phyloP scores from a whole-genome alignment of 1,140 invertebrate species.

The Drosophila melanogaster region DNA sequence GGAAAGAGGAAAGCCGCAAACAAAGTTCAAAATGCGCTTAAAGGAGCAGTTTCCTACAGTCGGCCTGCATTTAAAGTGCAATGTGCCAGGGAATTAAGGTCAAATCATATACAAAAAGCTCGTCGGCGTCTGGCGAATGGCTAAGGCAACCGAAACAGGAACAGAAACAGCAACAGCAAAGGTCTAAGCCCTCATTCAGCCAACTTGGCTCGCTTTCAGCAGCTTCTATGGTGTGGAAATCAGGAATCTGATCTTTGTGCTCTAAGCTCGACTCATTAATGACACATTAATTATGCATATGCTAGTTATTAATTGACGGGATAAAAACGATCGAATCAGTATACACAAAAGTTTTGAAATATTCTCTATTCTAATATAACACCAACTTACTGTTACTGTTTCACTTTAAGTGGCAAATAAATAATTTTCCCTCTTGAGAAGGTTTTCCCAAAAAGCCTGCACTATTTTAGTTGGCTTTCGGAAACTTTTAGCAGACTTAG shows the following conservation, averaged over 20 bases:
- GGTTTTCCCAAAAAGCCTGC: background rate
- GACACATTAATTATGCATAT: conserved; percentile 18
- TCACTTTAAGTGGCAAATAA: background rate
- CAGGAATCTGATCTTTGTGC: conserved; percentile 1
- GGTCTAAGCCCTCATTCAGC: conserved; percentile 29
- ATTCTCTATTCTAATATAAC: no score
- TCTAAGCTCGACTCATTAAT: conserved; percentile 42
- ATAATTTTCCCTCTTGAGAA: background rate
- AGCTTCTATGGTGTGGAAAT: conserved; percentile 26
- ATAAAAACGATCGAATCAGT: background rate
- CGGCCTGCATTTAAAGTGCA: conserved; percentile 67
- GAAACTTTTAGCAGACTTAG: conserved; percentile 14
- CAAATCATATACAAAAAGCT: conserved; percentile 68
- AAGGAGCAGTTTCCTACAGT: conserved; percentile 48
- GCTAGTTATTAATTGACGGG: background rate
- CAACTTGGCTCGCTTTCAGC: conserved; percentile 29
- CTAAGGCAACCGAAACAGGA: background rate
- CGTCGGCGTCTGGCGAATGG: conserved; percentile 11
- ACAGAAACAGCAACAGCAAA: conserved; percentile 4
- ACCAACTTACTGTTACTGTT: no score
- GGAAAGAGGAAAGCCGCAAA: conserved; percentile 11
- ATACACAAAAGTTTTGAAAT: no score
- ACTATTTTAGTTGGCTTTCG: background rate
- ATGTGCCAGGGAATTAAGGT: conserved; percentile 78
- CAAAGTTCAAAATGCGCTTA: conserved; percentile 70